Base-by-base conservation (phyloP, 2,113 vertebrate species). In the Cryptomyrus ogoouensis region DNA sequence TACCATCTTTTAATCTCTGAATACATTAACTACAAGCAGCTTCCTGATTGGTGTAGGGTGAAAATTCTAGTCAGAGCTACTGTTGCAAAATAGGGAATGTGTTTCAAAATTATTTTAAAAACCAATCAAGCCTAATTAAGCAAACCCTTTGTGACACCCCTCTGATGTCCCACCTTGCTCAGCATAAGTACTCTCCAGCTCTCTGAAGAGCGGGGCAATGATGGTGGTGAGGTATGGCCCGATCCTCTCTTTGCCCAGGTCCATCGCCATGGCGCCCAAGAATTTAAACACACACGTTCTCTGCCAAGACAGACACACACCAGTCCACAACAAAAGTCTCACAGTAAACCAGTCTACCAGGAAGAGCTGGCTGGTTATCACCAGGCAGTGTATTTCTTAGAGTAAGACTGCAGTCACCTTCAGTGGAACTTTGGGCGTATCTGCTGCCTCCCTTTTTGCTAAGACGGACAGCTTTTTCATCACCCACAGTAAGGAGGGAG, bases 201-300 rank as follows among this genome's bases (percentile, higher is more conserved):
- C 98, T 92, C 98, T 95, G 93, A 96, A 97, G 17, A 99, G 95
- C 6, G 98, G 98, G 0, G 95, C 91, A 74, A 99, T 95, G 93
- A 99, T 95, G 2, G 96, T 96, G 52, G 95, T 95, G 91, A 99
- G 96, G 84, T 98, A 99, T 0, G 97, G 97, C 50, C 94, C 93
- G 1, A 99, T 95, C 12, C 92, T 95, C 6, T 98, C 97, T 56
- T 93, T 94, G n/a, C 98, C 98, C 62, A 99, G 95, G 91, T 99
- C 96, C 93, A 99, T 93, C 0, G 97, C 97, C 0, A 97, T 93
- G 0, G 98, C 98, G n/a, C 98, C 98, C 3, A 99, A 94, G 93
- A 99, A 99, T 88, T 99, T 99, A 90, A 99, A 99, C 91, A 99
- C 96, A 88, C 98, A 99, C 0, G 95, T 98, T 95, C 98, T 97